These are phyloP conservation scores for Chanos chanos DNA, from an alignment of 2,797 vertebrate genomes.

Conservation along the genomic window DNA sequence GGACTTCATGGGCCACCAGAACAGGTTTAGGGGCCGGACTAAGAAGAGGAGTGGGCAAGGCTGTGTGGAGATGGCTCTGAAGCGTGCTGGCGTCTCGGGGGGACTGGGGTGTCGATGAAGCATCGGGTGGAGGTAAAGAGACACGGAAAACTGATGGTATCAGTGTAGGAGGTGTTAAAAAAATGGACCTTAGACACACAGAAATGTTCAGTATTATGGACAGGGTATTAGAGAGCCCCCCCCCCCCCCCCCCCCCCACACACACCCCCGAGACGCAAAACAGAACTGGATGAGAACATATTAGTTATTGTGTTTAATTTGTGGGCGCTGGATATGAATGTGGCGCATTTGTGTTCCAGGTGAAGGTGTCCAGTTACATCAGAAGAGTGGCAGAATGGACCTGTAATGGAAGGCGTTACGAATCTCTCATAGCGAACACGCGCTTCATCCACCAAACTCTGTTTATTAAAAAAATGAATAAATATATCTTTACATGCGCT, in stretches of 20 bases:
- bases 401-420: no score
- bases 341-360: background rate
- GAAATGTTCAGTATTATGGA: background rate
- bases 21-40: slow-evolving; percentile 33
- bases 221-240: background rate
- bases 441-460: no score
- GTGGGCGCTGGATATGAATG: no score
- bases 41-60: slow-evolving; percentile 25
- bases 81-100: slow-evolving; percentile 75
- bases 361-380: background rate
- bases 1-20: slow-evolving; percentile 41
- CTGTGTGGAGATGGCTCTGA: slow-evolving; percentile 75
- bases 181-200: background rate
- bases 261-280: no score
- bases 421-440: no score
- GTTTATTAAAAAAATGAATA: no score
- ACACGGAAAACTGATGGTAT: background rate
- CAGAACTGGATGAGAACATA: background rate
- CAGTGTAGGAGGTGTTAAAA: background rate
- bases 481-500: no score
- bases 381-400: background rate
- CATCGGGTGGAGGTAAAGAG: slow-evolving; percentile 67
- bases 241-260: no score
- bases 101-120: slow-evolving; percentile 75
- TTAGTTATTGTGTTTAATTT: background rate